Evolutionary conservation across 30 jellyfish, hydroid and myxozoan genomes (phyloP).

Genomic region (Sanderia malayensis): DNA sequence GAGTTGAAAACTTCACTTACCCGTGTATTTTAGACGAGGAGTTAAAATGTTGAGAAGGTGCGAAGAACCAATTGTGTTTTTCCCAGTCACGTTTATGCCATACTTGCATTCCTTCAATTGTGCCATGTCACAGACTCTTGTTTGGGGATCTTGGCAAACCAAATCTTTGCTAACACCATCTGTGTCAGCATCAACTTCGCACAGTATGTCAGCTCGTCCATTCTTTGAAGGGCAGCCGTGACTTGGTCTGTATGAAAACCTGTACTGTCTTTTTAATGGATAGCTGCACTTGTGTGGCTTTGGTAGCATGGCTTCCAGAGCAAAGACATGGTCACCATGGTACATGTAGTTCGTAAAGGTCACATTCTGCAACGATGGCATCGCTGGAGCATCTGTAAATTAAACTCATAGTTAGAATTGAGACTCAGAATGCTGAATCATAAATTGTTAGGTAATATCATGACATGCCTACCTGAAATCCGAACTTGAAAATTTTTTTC

Average conservation of each 20-base stretch:
- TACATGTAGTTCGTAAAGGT: neutral
- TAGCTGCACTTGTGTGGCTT: neutral
- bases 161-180: neutral
- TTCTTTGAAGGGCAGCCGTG: neutral
- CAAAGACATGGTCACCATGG: neutral
- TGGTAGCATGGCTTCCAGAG: neutral
- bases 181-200: neutral
- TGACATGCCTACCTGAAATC: slow-evolving; percentile 1
- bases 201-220: neutral
- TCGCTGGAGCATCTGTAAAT: neutral
- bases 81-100: neutral
- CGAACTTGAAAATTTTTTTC: neutral
- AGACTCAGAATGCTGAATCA: neutral
- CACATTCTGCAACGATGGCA: neutral
- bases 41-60: neutral
- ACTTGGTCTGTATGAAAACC: neutral
- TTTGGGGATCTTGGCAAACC: neutral
- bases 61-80: neutral
- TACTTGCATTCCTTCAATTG: neutral
- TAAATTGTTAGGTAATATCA: neutral
- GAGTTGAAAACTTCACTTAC: neutral
- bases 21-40: neutral
- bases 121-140: neutral
- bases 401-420: neutral
- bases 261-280: neutral